Percentiles rank a stretch among this genome's conserved stretches.
These are phyloP conservation scores for Drosophila atroscutellata DNA, from an alignment of 2,888 invertebrate genomes.

Conservation along the genomic window DNA sequence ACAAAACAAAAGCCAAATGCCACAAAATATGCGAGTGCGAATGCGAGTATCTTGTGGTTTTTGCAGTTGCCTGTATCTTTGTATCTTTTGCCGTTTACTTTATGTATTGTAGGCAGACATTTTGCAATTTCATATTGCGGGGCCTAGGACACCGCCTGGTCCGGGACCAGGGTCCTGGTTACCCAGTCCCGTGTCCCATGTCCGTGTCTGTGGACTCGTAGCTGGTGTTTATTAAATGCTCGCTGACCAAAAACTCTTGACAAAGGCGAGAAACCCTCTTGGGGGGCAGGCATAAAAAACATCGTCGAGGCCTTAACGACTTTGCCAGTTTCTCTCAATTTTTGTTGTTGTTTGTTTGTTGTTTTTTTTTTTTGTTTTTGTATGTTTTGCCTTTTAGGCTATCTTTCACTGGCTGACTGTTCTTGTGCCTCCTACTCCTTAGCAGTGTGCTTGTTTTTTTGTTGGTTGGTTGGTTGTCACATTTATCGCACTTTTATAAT, in stretches of 20 bases:
- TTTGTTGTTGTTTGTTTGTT: background rate
- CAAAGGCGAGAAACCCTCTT: conserved; percentile 56
- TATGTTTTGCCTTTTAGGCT: conserved; percentile 42
- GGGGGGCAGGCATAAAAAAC: conserved; percentile 60
- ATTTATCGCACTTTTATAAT: conserved; percentile 80
- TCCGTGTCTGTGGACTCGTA: conserved; percentile 7
- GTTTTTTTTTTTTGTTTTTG: background rate
- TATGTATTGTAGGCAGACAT: conserved; percentile 55
- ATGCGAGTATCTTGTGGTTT: conserved; percentile 60
- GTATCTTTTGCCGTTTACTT: conserved; percentile 62
- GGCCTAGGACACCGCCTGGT: conserved; percentile 12
- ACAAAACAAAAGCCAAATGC: conserved; percentile 61
- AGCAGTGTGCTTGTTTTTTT: conserved; percentile 12
- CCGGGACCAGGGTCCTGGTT: conserved; percentile 4
- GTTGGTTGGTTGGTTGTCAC: conserved; percentile 59
- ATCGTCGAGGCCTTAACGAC: conserved; percentile 65
- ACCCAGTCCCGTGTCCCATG: background rate
- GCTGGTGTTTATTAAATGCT: conserved; percentile 75
- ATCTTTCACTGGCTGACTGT: conserved; percentile 47
- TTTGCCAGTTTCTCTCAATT: conserved; percentile 49
- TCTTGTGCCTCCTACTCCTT: conserved; percentile 2
- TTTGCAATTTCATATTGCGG: conserved; percentile 76
- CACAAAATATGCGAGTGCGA: conserved; percentile 72
- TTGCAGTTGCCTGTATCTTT: conserved; percentile 64
- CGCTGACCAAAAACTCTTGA: conserved; percentile 67